phyloP scores from a whole-genome alignment of 2,888 invertebrate species.

The Drosophila seclusa region DNA sequence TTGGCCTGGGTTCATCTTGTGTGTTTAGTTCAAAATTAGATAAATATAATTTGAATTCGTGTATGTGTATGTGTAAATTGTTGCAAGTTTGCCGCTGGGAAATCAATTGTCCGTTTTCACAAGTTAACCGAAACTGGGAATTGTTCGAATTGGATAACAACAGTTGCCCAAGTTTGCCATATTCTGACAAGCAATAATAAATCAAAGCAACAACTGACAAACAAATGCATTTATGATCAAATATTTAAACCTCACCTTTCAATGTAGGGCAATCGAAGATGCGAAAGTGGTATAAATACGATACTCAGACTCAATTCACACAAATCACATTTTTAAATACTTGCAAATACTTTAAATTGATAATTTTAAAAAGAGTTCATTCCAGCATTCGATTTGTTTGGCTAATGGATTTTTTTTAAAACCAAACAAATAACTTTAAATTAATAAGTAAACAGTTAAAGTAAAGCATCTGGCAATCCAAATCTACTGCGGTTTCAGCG shows the following conservation, averaged over 20 bases:
- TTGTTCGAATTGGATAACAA: slow-evolving; percentile 20
- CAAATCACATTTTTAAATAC: background rate
- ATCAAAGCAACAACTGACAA: slow-evolving; percentile 34
- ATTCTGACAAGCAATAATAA: slow-evolving; percentile 39
- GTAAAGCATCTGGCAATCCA: slow-evolving; percentile 11
- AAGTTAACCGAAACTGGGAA: slow-evolving; percentile 72
- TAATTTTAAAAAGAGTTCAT: background rate
- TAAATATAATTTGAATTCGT: slow-evolving; percentile 73
- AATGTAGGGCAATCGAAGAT: background rate
- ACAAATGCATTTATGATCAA: background rate
- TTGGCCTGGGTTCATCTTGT: slow-evolving; percentile 16
- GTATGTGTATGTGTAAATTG: slow-evolving; percentile 68
- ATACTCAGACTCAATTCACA: background rate
- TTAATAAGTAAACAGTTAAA: background rate
- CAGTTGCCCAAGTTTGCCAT: background rate
- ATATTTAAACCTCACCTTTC: background rate
- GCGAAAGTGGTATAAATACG: background rate
- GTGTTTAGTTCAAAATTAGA: slow-evolving; percentile 69
- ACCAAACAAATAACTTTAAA: background rate
- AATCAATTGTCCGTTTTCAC: slow-evolving; percentile 72
- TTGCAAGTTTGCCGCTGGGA: slow-evolving; percentile 64
- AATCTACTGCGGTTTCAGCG: slow-evolving; percentile 10
- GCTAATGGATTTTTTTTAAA: background rate
- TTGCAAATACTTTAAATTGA: background rate
- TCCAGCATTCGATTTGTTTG: background rate